Evolutionary conservation across 2,113 vertebrate genomes (phyloP), one percentile per base, ranked within the genome.

Genomic region (Aegypius monachus): DNA sequence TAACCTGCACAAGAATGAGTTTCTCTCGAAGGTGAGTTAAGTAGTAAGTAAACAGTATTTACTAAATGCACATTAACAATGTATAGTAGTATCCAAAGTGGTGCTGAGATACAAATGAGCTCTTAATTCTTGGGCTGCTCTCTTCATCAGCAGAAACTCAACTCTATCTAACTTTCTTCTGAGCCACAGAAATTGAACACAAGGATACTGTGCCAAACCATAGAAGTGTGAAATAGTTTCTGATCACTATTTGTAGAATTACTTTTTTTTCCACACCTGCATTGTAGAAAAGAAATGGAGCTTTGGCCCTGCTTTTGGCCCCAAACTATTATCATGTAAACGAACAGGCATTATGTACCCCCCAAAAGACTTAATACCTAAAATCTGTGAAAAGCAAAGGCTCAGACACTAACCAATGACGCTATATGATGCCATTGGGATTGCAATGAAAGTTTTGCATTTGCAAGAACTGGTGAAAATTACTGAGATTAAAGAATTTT

Each of bases 301-400:
- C 14, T 81, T 59, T 85, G 66, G 42, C 17, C 26, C 50, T 67
- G 34, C 34, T 50, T 19, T 56, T 56, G 47, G 23, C 14, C 43
- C 16, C 53, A 22, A 58, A 43, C 25, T 66, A 50, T 36, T 58
- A 16, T 17, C 4, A 42, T 8, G 19, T 58, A 80, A 90, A 77
- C 0, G 0, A 62, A 62, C 0, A 43, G 47, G 11, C 12, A 16
- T 32, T 32, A 63, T 10, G 36, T 50, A 63, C 38, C 11, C 34
- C 58, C 26, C 12, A 48, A 82, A 66, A 36, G 29, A 42, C 55
- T 38, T 50, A 86, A 90, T 55, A 62, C 2, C 23, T 40, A 38
- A 67, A 90, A 48, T 32, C 43, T 42, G 23, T 36, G 63, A 61
- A 83, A 90, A 85, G 62, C 52, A 75, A 43, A 79, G 47, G 16